A percentile compares a stretch with the other conserved stretches of the same genome.
Evolutionary conservation across 2,888 invertebrate species (phyloP).

Genomic region (Pharmacophagus antenor): DNA sequence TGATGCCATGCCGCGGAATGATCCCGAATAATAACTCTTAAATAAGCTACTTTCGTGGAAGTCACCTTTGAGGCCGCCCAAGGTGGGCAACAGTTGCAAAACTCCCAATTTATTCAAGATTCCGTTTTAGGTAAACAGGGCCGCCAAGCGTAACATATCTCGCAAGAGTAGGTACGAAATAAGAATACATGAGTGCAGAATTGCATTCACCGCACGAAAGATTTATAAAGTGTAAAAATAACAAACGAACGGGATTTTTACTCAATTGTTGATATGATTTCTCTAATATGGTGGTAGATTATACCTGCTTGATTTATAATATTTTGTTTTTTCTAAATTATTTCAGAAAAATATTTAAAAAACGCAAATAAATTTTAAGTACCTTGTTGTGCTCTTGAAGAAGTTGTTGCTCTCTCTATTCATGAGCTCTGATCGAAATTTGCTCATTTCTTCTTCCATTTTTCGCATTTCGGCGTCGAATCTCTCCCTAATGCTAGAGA

Average conservation of each 20-base stretch:
- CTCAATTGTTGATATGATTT: not conserved
- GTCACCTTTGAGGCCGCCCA: slow-evolving; percentile 49
- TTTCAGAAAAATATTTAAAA: not conserved
- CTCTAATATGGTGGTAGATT: not conserved
- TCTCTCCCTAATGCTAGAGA: slow-evolving; percentile 96
- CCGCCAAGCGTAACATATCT: slow-evolving; percentile 48
- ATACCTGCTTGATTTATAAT: not conserved
- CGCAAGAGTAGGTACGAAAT: slow-evolving; percentile 52
- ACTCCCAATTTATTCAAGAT: slow-evolving; percentile 74
- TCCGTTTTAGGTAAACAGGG: slow-evolving; percentile 70
- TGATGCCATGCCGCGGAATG: slow-evolving; percentile 76
- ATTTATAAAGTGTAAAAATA: not conserved
- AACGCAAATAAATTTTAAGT: slow-evolving; percentile 54
- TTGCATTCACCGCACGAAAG: slow-evolving; percentile 40
- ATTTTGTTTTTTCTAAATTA: too few species aligned
- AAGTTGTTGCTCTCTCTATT: slow-evolving; percentile 95
- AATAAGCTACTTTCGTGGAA: slow-evolving; percentile 61
- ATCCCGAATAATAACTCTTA: slow-evolving; percentile 75
- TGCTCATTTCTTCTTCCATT: slow-evolving; percentile 99
- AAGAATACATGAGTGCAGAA: slow-evolving; percentile 50
- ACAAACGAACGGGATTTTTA: not conserved
- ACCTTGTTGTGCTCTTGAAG: slow-evolving; percentile 94
- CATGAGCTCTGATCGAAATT: slow-evolving; percentile 95
- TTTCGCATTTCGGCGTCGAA: slow-evolving; percentile 98
- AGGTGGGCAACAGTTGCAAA: slow-evolving; percentile 67